Percentiles rank a stretch among this genome's conserved stretches.
These are phyloP conservation scores for Heliconius nattereri DNA, from an alignment of 1,140 invertebrate genomes.

Conservation along the genomic window DNA sequence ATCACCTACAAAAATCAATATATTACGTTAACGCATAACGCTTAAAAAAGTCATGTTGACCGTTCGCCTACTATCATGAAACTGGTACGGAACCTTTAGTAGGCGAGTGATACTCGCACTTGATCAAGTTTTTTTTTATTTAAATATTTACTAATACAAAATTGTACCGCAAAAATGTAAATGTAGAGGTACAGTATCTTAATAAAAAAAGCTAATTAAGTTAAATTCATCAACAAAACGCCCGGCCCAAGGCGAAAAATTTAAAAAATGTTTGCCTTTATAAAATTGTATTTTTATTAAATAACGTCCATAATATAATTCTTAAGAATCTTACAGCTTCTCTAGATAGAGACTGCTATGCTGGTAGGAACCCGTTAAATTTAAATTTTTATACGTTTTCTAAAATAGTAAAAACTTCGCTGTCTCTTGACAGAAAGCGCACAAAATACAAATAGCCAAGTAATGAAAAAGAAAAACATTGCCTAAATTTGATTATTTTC, in stretches of 20 bases:
- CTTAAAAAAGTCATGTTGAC: too few species aligned
- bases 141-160: too few species aligned
- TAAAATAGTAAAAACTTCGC: too few species aligned
- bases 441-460: not conserved
- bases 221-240: constrained; percentile 14
- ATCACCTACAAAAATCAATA: too few species aligned
- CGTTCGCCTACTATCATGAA: too few species aligned
- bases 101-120: too few species aligned
- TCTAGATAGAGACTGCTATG: not conserved
- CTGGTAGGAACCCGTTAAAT: too few species aligned
- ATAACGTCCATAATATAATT: not conserved
- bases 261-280: not conserved
- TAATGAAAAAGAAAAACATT: not conserved
- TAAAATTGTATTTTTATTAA: not conserved
- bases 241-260: not conserved
- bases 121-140: too few species aligned
- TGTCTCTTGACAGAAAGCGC: not conserved
- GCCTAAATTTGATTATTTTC: not conserved
- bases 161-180: too few species aligned
- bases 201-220: constrained; percentile 8
- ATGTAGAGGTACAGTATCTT: not conserved
- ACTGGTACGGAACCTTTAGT: too few species aligned
- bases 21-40: too few species aligned
- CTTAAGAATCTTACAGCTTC: not conserved
- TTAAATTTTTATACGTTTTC: not conserved